A percentile compares a stretch with the other conserved stretches of the same genome.
These are phyloP conservation scores for Scaptomyza flava DNA, from an alignment of 2,888 invertebrate species.

Conservation along the genomic window DNA sequence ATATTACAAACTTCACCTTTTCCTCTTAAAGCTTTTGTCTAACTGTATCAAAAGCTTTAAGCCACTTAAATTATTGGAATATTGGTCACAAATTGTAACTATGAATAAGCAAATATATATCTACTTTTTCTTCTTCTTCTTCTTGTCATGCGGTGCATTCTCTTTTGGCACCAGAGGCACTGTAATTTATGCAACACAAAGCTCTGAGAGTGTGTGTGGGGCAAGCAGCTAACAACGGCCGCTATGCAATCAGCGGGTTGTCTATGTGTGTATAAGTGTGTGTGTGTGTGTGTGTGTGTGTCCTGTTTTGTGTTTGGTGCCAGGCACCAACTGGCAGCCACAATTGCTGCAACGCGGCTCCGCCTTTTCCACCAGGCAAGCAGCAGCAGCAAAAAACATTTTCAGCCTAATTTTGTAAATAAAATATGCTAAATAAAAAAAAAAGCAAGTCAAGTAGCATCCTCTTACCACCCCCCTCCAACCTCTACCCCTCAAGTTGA, in stretches of 20 bases:
- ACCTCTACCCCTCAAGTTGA: conserved; percentile 15
- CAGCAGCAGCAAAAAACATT: conserved; percentile 17
- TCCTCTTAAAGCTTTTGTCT: too few species aligned
- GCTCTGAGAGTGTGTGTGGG: conserved; percentile 7
- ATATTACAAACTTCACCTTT: too few species aligned
- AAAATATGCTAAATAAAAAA: conserved; percentile 70
- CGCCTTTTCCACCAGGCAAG: conserved; percentile 22
- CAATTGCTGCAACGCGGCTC: conserved; percentile 39
- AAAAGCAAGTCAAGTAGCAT: conserved; percentile 44
- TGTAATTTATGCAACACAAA: conserved; percentile 56
- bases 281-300: conserved; percentile 5
- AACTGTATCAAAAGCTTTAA: too few species aligned
- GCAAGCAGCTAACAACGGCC: conserved; percentile 13
- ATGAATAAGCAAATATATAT: too few species aligned
- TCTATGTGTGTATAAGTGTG: conserved; percentile 1
- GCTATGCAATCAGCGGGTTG: conserved; percentile 48
- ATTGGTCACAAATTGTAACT: neutral
- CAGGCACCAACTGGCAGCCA: conserved; percentile 49
- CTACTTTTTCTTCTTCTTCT: too few species aligned
- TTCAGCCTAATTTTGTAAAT: conserved; percentile 70
- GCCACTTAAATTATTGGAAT: neutral
- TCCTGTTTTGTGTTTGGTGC: conserved; percentile 36
- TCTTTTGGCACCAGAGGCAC: conserved; percentile 13
- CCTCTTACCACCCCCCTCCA: neutral
- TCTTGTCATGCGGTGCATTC: conserved; percentile 1